A percentile compares a stretch with the other conserved stretches of the same genome.
These are phyloP conservation scores for Lepilemur septentrionalis DNA, from an alignment of 2,797 vertebrate species.

Conservation along the genomic window DNA sequence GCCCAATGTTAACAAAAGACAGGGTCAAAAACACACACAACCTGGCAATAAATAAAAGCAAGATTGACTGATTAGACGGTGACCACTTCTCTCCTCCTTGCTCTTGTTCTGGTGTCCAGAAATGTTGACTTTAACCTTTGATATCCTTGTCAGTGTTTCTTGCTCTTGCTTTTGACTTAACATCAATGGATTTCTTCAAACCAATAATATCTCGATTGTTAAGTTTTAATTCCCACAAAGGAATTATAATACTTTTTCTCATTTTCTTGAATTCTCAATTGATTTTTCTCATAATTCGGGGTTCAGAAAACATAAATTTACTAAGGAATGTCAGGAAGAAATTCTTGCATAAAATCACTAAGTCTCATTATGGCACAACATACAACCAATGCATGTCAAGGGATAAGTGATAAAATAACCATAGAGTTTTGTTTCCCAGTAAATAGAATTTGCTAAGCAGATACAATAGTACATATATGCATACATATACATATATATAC, in stretches of 20 bases:
- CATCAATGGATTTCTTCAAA: not conserved
- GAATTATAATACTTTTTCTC: not conserved
- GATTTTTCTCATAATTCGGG: not conserved
- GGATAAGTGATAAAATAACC: conserved; percentile 9
- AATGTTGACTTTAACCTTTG: not conserved
- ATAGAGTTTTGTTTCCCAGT: conserved; percentile 14
- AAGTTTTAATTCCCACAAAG: not conserved
- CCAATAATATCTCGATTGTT: not conserved
- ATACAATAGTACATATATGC: not conserved
- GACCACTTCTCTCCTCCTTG: not conserved
- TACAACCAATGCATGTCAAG: not conserved
- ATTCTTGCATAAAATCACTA: not conserved
- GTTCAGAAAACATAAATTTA: conserved; percentile 9
- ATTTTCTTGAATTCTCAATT: conserved; percentile 7
- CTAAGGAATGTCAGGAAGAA: conserved; percentile 12
- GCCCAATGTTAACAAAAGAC: not conserved
- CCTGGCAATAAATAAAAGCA: not conserved
- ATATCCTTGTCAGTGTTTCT: not conserved
- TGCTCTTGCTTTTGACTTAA: conserved; percentile 24
- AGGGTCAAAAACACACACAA: not conserved
- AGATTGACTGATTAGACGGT: not conserved
- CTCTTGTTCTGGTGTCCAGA: not conserved
- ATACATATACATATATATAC: not conserved
- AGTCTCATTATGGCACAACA: not conserved
- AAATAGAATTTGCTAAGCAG: not conserved